These are phyloP conservation scores for Drosophila takahashii DNA, from an alignment of 1,140 invertebrate species.

Conservation along the genomic window DNA sequence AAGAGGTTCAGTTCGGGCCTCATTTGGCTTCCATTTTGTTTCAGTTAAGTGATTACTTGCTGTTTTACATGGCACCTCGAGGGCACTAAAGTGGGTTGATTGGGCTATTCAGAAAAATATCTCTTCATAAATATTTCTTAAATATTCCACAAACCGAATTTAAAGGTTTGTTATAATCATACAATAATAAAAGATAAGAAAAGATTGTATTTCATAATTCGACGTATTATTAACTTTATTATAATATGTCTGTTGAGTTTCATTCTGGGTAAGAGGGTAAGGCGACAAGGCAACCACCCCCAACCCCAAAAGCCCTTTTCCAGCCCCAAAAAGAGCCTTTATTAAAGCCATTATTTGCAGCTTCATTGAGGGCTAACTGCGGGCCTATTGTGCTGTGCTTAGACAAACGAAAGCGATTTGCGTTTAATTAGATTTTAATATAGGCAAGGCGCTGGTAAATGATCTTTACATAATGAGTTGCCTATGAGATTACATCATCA, in stretches of 20 bases:
- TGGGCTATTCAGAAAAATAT: neutral
- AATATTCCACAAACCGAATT: no score
- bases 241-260: neutral
- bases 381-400: conserved; percentile 14
- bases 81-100: neutral
- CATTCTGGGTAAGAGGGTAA: neutral
- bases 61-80: conserved; percentile 11
- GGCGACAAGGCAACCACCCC: neutral
- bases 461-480: conserved; percentile 60
- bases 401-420: conserved; percentile 43
- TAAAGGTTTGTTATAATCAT: no score
- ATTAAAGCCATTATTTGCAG: conserved; percentile 27
- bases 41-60: conserved; percentile 46
- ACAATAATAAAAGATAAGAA: no score
- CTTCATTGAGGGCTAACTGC: conserved; percentile 34
- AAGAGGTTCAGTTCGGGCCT: conserved; percentile 9
- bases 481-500: conserved; percentile 67
- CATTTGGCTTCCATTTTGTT: conserved; percentile 60
- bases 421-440: conserved; percentile 77
- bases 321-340: conserved; percentile 3
- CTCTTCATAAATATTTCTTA: no score
- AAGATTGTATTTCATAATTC: neutral
- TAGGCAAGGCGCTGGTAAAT: conserved; percentile 42
- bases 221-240: neutral
- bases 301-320: no score